Evolutionary conservation across 1,140 invertebrate genomes (phyloP), one percentile per base, ranked within the genome.

Genomic region (Neotoxoptera formosana): DNA sequence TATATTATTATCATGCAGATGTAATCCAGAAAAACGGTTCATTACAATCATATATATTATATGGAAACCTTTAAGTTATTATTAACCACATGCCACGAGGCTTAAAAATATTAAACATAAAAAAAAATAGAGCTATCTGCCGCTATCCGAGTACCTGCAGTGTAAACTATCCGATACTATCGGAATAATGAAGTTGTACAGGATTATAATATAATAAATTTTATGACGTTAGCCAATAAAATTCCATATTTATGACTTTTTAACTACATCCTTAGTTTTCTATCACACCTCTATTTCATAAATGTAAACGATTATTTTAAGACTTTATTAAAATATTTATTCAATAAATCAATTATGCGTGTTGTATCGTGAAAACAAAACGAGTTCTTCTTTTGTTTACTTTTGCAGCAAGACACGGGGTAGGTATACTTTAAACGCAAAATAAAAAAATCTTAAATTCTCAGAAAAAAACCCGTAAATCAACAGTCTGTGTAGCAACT

Each of bases 401-500:
- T 67, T 67, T 67, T 67, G 0, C 30, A 6, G 0, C 30, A 6
- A 60, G 56, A 67, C 60, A 67, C 60, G 11, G 30, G 11, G 30
- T n/a, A 6, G 0, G 11, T n/a, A n/a, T n/a, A 9, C 9, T 0
- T 67, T 4, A 51, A 2, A 51, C 9, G 1, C 30, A n/a, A n/a
- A n/a, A n/a, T n/a, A 67, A 67, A 56, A 56, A n/a, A 67, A 51
- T 0, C 9, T 30, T 67, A 3, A 67, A 67, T n/a, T 30, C 9
- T 60, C 4, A 11, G 9, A 60, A 60, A 60, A 8, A 25, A 60
- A 41, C 25, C 25, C 25, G 25, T 11, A 11, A 67, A 67, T 4
- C 11, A 67, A 67, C 30, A 30, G 2, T 67, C 25, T 67, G 9
- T 47, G 9, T 47, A 41, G 41, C 41, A 41, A 41, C 4, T 41